Percentiles rank a stretch among this genome's conserved stretches.
These are phyloP conservation scores for Climacteris rufus DNA, from an alignment of 2,113 vertebrate species.

Conservation along the genomic window DNA sequence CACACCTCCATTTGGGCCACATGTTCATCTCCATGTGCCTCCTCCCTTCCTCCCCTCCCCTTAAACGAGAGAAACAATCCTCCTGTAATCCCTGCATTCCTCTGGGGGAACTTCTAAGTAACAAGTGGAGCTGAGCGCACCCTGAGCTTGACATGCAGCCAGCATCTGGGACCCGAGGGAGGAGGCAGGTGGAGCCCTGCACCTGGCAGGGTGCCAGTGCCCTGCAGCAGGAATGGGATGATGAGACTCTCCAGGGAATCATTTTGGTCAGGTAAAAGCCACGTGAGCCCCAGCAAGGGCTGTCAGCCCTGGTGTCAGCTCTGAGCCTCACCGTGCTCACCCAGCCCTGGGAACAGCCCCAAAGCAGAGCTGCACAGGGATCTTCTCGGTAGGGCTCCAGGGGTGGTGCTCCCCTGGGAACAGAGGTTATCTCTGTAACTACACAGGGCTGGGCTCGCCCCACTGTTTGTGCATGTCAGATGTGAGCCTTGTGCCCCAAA, in stretches of 20 bases:
- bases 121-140: neutral
- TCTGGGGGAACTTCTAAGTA: neutral
- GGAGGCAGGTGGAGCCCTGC: neutral
- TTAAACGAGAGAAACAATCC: neutral
- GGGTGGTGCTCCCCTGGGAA: neutral
- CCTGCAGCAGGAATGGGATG: neutral
- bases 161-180: rapidly evolving
- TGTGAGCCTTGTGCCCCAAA: neutral
- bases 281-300: rapidly evolving
- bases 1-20: neutral
- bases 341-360: neutral
- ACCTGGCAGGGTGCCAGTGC: neutral
- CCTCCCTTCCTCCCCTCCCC: neutral
- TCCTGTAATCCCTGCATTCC: rapidly evolving
- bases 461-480: neutral
- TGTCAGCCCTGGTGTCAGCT: neutral
- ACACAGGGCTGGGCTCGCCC: neutral
- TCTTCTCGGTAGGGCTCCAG: neutral
- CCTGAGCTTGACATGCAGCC: neutral
- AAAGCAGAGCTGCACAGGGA: neutral
- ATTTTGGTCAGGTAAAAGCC: neutral
- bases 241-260: neutral
- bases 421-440: neutral
- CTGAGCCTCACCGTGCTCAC: rapidly evolving
- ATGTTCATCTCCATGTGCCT: neutral